Base-by-base conservation (phyloP, 2,113 vertebrate genomes). In the Circaetus gallicus region DNA sequence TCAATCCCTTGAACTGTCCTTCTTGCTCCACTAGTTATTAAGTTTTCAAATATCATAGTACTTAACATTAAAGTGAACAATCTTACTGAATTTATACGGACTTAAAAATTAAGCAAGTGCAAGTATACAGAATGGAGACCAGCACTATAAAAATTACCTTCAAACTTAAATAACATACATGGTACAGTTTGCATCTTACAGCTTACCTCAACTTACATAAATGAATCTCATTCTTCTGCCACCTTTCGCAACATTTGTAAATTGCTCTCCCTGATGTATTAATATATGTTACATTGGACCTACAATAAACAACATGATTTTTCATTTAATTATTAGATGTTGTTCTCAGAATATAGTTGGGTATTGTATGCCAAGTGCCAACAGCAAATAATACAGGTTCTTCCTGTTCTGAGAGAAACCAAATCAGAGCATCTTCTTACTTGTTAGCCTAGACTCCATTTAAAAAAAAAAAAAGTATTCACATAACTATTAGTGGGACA, bases 341-440 rank as follows among this genome's bases (percentile, higher is more conserved):
- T 95, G 59, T 79, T 90, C 90, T 88, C 90, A 90, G 87, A 82
- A 82, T 85, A 55, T 32, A 96, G 53, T 3, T 82, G 58, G 66
- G 76, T 90, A 62, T 62, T 88, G 55, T 38, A 77, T 65, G 95
- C 92, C 82, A 96, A 95, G 62, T 92, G 97, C 96, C 93, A 96
- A 70, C 71, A 97, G 93, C 97, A 96, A 95, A 86, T 88, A 90
- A 92, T 86, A 96, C 95, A 95, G 88, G 96, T 95, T 96, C 82
- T 95, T 93, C 97, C 85, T 83, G 96, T 94, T 93, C 58, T 56
- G 63, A 73, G 49, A 86, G 85, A 96, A 90, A 96, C 53, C 45
- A 93, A 91, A 85, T 90, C 80, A 83, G 40, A 87, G 49, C 34
- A 85, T 49, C 71, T 84, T 92, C 61, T 86, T 78, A 91, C 56